Evolutionary conservation across 92 coral and sea anemone genomes (phyloP), one percentile per base, ranked within the genome.

Genomic region (Pocillopora meandrina): DNA sequence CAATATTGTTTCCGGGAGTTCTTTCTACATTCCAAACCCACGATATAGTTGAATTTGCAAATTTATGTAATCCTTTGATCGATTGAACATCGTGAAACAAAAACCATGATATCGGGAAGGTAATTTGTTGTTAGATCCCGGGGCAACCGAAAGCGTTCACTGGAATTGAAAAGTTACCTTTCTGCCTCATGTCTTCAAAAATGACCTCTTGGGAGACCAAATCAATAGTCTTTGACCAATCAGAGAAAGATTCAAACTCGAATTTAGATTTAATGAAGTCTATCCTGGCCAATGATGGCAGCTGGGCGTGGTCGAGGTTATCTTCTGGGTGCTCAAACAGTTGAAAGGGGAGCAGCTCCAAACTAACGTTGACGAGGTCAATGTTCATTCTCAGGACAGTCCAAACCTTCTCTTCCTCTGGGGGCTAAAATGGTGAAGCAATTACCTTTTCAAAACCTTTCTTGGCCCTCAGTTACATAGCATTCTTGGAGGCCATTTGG

Each of bases 141-240:
- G 49, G 49, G 33, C 49, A 8, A 9, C 10, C 66, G 61, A n/a
- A 70, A 12, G 3, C 14, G 20, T 35, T 12, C 34, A 49, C 34
- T 20, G 19, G 9, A 64, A 76, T 8, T 18, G 6, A 20, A 20
- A 1, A 31, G 88, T 78, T 56, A 95, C 99, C 99, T 83, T 90
- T 90, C 65, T 82, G 86, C 49, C 98, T 95, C 20, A 97, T 96
- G 82, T 96, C 99, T 75, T 92, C 94, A 75, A 96, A 95, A 72
- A 96, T 89, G 76, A 96, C 99, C 81, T 96, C 98, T 57, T 96
- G 88, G 5, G 99, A 96, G 52, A 96, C 98, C 81, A 96, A 71
- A 73, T 96, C 99, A 67, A 95, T 91, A 1, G 99, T 96, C 85
- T 94, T 92, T 19, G 99, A 96, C 99, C 99, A 96, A 84, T 96